A percentile compares a stretch with the other conserved stretches of the same genome.
These are phyloP conservation scores for Gallinago media DNA, from an alignment of 2,113 vertebrate genomes.

Conservation along the genomic window DNA sequence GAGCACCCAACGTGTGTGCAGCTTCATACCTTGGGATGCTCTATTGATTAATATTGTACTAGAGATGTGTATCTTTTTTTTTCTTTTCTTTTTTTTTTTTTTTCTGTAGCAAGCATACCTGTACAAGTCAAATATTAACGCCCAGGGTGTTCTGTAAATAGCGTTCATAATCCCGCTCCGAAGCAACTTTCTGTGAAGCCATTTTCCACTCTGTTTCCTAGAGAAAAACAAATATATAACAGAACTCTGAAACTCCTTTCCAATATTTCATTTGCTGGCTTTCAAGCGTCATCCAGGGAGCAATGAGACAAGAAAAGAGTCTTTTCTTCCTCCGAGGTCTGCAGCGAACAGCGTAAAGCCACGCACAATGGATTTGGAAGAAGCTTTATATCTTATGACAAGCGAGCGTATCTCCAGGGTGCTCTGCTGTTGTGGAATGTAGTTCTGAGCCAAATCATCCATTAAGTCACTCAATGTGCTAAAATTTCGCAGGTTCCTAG, in stretches of 20 bases:
- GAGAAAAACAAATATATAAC: conserved; percentile 61
- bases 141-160: conserved; percentile 43
- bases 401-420: conserved; percentile 59
- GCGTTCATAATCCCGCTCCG: conserved; percentile 28
- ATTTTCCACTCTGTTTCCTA: conserved; percentile 53
- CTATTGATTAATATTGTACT: conserved; percentile 41
- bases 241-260: conserved; percentile 7
- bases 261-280: conserved; percentile 44
- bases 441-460: conserved; percentile 45
- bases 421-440: conserved; percentile 36
- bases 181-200: conserved; percentile 44
- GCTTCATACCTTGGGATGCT: neutral
- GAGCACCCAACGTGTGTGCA: neutral
- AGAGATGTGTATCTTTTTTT: neutral
- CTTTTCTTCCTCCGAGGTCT: conserved; percentile 61
- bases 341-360: conserved; percentile 37
- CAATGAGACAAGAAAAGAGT: conserved; percentile 65
- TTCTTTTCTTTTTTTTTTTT: too few species aligned
- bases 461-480: conserved; percentile 32
- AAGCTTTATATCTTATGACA: conserved; percentile 67
- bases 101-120: neutral
- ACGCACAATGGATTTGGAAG: conserved; percentile 18
- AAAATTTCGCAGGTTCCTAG: conserved; percentile 39
- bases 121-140: conserved; percentile 45
- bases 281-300: conserved; percentile 61